A percentile compares a stretch with the other conserved stretches of the same genome.
These are phyloP conservation scores for Apodemia duryi DNA, from an alignment of 2,888 invertebrate species.

Conservation along the genomic window DNA sequence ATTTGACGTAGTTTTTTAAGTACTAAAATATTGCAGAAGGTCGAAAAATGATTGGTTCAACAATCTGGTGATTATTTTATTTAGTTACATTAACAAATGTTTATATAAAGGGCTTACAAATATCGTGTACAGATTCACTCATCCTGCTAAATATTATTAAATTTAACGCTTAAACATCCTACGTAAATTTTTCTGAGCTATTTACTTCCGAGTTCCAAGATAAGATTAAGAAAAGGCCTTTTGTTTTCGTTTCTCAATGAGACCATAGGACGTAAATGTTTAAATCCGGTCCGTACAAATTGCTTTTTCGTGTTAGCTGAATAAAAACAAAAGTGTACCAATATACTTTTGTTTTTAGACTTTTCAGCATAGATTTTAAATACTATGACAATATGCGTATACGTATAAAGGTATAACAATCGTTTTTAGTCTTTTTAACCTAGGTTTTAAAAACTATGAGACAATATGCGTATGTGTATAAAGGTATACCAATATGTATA, in stretches of 20 bases:
- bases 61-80: too few species aligned
- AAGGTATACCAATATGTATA: too few species aligned
- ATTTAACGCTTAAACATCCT: background rate
- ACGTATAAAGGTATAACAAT: too few species aligned
- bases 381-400: background rate
- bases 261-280: constrained; percentile 11
- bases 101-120: background rate
- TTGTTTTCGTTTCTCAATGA: background rate
- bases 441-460: too few species aligned
- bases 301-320: background rate
- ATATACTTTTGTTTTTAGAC: background rate
- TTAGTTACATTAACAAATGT: too few species aligned
- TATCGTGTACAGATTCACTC: background rate
- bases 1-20: too few species aligned
- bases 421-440: too few species aligned
- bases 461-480: too few species aligned
- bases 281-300: constrained; percentile 10
- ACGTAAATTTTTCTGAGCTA: background rate
- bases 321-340: background rate
- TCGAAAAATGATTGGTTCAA: too few species aligned
- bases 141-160: background rate
- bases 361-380: too few species aligned
- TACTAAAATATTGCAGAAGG: too few species aligned
- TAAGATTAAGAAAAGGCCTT: constrained; percentile 1
- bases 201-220: background rate